Evolutionary conservation across 2,797 vertebrate species (phyloP), one percentile per base, ranked within the genome.

Genomic region (Erethizon dorsatum): DNA sequence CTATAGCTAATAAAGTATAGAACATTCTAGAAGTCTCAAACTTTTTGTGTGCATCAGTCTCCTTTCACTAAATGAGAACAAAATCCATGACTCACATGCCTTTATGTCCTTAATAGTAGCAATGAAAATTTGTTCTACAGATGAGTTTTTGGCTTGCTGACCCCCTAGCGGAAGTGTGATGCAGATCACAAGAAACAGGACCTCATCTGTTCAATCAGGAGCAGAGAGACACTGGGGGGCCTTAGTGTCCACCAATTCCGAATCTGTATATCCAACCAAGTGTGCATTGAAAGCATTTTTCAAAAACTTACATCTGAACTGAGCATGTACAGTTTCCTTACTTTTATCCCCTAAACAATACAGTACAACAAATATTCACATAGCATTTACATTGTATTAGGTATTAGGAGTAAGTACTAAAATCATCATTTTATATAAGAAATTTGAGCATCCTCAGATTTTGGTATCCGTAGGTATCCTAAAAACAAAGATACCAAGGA

Each of bases 41-140:
- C 18, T 50, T 37, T 90, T 54, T 26, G 12, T 83, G 6, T 33
- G 1, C 37, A 20, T 71, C 22, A 12, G 33, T 90, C 61, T 75
- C 52, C 50, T 80, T 83, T 96, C 17, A 45, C 33, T 89, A 52
- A 52, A 24, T 41, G 24, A 84, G 17, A 75, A 69, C 47, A 95
- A 65, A 79, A 78, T 61, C 28, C 31, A 28, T 56, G 20, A 26
- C 17, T 47, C 92, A 56, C 24, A 31, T 73, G 50, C 61, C 83
- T 93, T 50, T 63, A 41, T 80, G 18, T 89, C 28, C 33, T 71
- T 59, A 33, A 26, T 1, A 33, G n/a, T 7, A 73, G 75, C 89
- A 61, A 63, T 71, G 71, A 61, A 6, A 73, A 84, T 86, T 93
- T 78, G 47, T 82, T 91, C 31, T 71, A 20, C 20, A 71, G 93